Conservation (phyloP, 2,113 vertebrate genomes). For the Apodemus speciosus region DNA sequence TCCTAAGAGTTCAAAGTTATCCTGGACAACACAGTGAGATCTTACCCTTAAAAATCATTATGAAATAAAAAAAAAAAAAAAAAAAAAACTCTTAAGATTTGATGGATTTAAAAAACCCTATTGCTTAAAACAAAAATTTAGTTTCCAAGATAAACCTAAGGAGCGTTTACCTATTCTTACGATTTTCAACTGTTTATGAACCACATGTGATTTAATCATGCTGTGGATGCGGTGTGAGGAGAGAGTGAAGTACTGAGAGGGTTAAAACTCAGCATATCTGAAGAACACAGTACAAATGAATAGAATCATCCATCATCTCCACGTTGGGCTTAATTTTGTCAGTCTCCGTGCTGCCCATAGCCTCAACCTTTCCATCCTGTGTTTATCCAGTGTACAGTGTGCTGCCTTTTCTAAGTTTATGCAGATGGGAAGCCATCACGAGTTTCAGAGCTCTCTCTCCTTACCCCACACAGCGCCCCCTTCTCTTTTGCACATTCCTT, state of each 20-base stretch:
- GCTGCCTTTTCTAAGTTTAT: background rate
- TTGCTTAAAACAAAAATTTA: slow-evolving; percentile 11
- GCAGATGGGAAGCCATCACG: too few species aligned
- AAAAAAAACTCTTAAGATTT: background rate
- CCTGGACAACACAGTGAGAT: background rate
- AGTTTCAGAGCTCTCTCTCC: background rate
- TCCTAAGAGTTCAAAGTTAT: background rate
- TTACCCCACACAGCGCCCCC: background rate
- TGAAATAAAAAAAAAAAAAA: background rate
- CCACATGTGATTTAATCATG: background rate
- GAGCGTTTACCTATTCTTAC: background rate
- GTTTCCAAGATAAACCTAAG: background rate
- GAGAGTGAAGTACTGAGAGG: background rate
- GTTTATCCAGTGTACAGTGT: background rate
- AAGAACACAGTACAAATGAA: background rate
- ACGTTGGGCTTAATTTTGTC: background rate
- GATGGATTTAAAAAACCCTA: background rate
- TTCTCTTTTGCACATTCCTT: background rate
- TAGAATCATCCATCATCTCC: background rate
- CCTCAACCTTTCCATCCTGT: background rate
- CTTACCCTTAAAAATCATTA: background rate
- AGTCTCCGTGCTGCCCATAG: background rate
- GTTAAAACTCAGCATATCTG: background rate
- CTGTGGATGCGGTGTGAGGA: background rate
- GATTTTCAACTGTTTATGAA: background rate